Evolutionary conservation across 2,888 invertebrate species (phyloP), one percentile per base, ranked within the genome.

Genomic region (Copidosoma aretas): DNA sequence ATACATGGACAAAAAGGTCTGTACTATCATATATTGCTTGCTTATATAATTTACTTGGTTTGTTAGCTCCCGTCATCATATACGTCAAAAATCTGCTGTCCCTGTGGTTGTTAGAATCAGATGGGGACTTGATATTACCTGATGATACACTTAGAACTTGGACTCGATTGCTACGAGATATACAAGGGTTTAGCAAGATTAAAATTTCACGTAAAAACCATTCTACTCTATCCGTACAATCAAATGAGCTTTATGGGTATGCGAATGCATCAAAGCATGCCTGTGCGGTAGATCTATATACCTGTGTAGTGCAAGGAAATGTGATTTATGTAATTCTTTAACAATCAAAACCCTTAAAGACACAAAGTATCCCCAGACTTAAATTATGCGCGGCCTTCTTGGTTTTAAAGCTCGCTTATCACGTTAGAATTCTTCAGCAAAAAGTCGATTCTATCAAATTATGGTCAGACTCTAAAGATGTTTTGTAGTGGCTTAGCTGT

Each of bases 401-500:
- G 14, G 61, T 73, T 8, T 17, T 62, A 1, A 58, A 62, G 19
- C 57, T 73, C 19, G 41, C 67, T 15, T 10, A 43, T 10, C 56
- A 57, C 4, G 14, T 39, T 46, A 53, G 17, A 10, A 46, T 51
- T 0, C 39, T 71, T 19, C 51, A 59, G 0, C 12, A 62, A 17
- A 12, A 51, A 41, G 19, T 41, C 0, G 14, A 19, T 2, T 54
- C 59, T n/a, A 64, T 71, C 10, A 17, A 58, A 39, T 46, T 65
- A 24, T 75, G 71, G 74, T 74, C 77, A 8, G 77, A 77, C 64
- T 76, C 77, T 15, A 67, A 71, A 19, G 73, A 75, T 14, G 74
- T 74, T 10, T 67, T 76, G 53, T 64, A 3, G 4, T 32, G 32
- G 32, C 32, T 32, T 8, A 32, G 32, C 3, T 32, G 4, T 8